A percentile compares a stretch with the other conserved stretches of the same genome.
Conservation (phyloP, 2,113 vertebrate genomes). For the Hucho hucho region DNA sequence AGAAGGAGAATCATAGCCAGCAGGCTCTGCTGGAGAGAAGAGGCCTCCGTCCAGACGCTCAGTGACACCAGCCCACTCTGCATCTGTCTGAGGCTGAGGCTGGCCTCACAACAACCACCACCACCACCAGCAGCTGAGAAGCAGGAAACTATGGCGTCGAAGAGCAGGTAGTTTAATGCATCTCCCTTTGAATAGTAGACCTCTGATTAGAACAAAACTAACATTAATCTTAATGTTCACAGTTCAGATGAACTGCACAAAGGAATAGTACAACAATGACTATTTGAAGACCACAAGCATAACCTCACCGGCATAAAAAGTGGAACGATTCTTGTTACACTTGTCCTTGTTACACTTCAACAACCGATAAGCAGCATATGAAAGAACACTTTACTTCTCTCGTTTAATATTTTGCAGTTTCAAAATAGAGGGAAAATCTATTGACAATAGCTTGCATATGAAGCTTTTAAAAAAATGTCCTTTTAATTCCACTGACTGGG, state of each 20-base stretch:
- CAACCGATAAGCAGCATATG: conserved; percentile 23
- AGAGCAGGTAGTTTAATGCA: too few species aligned
- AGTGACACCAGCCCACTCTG: too few species aligned
- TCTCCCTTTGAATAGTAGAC: too few species aligned
- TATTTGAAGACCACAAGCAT: conserved; percentile 14
- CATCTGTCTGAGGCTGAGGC: too few species aligned
- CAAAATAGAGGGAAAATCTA: conserved; percentile 40
- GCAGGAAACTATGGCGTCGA: too few species aligned
- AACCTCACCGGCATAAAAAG: conserved; percentile 3
- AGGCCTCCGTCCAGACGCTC: too few species aligned
- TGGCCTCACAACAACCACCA: conserved; percentile 13
- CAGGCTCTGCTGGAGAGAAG: too few species aligned
- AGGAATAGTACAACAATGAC: too few species aligned
- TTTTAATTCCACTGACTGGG: conserved; percentile 70
- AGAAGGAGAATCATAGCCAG: background rate
- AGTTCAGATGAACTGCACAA: too few species aligned
- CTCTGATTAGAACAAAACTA: too few species aligned
- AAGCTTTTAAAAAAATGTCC: conserved; percentile 15
- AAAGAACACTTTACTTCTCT: conserved; percentile 17
- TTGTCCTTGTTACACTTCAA: conserved; percentile 1
- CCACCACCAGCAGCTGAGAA: too few species aligned
- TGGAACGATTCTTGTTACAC: background rate
- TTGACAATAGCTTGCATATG: background rate
- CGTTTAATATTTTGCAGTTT: background rate
- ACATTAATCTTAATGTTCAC: too few species aligned